A percentile compares a stretch with the other conserved stretches of the same genome.
phyloP scores from a whole-genome alignment of 2,888 invertebrate genomes.

The Ligdia adustata region DNA sequence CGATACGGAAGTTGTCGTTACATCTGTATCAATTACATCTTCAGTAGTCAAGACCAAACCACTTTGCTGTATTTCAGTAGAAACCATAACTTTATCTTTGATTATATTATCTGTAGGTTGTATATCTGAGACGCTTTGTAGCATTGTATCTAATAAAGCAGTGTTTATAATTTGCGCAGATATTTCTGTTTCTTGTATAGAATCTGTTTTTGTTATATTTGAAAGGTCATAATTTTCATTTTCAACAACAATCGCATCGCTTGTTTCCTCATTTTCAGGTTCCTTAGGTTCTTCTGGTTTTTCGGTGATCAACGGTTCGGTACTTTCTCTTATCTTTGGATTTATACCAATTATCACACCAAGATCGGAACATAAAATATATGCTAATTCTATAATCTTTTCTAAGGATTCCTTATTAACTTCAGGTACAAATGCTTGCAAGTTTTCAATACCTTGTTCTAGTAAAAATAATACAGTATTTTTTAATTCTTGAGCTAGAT shows the following conservation, averaged over 20 bases:
- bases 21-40: neutral
- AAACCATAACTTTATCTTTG: no score
- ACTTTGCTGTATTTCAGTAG: neutral
- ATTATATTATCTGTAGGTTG: neutral
- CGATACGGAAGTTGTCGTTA: no score
- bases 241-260: no score
- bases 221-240: no score
- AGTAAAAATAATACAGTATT: slow-evolving; percentile 38
- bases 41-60: neutral
- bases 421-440: slow-evolving; percentile 30
- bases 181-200: no score
- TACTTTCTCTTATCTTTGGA: neutral
- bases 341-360: slow-evolving; percentile 15
- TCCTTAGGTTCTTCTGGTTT: neutral
- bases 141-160: no score
- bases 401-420: slow-evolving; percentile 29
- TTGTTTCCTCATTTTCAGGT: neutral
- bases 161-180: no score
- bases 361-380: slow-evolving; percentile 38
- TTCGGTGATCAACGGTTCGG: neutral
- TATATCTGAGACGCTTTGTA: neutral
- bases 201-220: no score
- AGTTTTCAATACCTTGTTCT: slow-evolving; percentile 35
- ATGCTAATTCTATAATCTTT: slow-evolving; percentile 30
- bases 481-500: slow-evolving; percentile 40